Conservation (phyloP, 2,888 invertebrate genomes). For the Clistopyga incitator region DNA sequence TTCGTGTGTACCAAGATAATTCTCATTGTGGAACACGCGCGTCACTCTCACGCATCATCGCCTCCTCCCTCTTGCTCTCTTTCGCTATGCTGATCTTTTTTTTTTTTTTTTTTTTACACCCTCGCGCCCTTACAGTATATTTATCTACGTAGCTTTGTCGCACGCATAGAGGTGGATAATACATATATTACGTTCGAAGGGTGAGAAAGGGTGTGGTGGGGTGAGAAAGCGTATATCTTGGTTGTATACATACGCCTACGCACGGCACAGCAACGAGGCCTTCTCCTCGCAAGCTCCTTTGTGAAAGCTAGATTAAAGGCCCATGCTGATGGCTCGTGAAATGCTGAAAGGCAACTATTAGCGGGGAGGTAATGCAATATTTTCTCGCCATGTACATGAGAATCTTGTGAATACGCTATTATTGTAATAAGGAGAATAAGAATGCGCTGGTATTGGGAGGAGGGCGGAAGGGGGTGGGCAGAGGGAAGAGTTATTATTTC, state of each 20-base stretch:
- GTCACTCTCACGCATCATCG: conserved; percentile 37
- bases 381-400: conserved; percentile 69
- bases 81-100: conserved; percentile 3
- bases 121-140: conserved; percentile 58
- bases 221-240: conserved; percentile 50
- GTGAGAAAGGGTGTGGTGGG: conserved; percentile 37
- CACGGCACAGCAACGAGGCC: not conserved
- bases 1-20: conserved; percentile 56
- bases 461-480: too few relatives aligned
- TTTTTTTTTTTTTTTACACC: conserved; percentile 49
- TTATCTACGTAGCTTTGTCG: conserved; percentile 50
- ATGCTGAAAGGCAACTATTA: conserved; percentile 81
- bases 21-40: conserved; percentile 56
- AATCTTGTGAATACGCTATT: conserved; percentile 4
- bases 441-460: conserved; percentile 4
- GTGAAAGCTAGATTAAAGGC: conserved; percentile 75
- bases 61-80: conserved; percentile 22
- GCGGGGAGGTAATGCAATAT: conserved; percentile 78
- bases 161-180: conserved; percentile 55
- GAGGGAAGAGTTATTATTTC: too few relatives aligned
- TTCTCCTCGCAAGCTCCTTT: conserved; percentile 61
- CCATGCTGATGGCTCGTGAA: conserved; percentile 78
- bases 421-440: too few relatives aligned
- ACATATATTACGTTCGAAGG: conserved; percentile 57
- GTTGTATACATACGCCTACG: conserved; percentile 38